Evolutionary conservation across 2,888 invertebrate genomes (phyloP).

Genomic region (Chrysomela aeneicollis): DNA sequence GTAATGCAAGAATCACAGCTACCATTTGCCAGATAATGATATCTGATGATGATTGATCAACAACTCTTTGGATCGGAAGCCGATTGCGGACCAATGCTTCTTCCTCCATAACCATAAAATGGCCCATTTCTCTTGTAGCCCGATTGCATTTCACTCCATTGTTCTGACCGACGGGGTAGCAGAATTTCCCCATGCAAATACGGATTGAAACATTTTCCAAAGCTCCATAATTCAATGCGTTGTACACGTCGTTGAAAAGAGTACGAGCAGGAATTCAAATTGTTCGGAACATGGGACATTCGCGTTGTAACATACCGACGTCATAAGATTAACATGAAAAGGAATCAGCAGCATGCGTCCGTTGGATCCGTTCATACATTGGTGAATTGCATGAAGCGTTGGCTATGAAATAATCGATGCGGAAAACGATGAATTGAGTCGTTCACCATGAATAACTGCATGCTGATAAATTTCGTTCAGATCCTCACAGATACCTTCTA

Average conservation of each 20-base stretch:
- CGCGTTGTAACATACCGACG: slow-evolving; percentile 25
- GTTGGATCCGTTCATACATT: neutral
- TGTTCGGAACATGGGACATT: slow-evolving; percentile 29
- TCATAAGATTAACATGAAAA: slow-evolving; percentile 25
- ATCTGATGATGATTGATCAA: too few species aligned
- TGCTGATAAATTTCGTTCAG: neutral
- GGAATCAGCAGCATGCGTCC: slow-evolving; percentile 16
- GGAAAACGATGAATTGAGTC: neutral
- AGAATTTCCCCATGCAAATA: slow-evolving; percentile 27
- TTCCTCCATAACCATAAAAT: too few species aligned
- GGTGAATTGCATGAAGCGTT: too few species aligned
- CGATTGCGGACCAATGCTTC: too few species aligned
- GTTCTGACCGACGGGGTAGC: too few species aligned
- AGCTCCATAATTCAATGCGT: slow-evolving; percentile 29
- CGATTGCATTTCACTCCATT: too few species aligned
- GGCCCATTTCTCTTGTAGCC: too few species aligned
- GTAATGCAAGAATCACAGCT: too few species aligned
- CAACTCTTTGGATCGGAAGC: too few species aligned
- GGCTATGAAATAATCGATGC: neutral
- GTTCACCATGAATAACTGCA: neutral
- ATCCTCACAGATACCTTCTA: neutral
- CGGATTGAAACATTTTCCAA: slow-evolving; percentile 27
- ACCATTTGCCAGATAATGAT: too few species aligned
- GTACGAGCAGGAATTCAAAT: slow-evolving; percentile 28
- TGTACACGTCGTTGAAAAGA: slow-evolving; percentile 27